phyloP scores from a whole-genome alignment of 2,113 vertebrate genomes.

The Malurus elegans region DNA sequence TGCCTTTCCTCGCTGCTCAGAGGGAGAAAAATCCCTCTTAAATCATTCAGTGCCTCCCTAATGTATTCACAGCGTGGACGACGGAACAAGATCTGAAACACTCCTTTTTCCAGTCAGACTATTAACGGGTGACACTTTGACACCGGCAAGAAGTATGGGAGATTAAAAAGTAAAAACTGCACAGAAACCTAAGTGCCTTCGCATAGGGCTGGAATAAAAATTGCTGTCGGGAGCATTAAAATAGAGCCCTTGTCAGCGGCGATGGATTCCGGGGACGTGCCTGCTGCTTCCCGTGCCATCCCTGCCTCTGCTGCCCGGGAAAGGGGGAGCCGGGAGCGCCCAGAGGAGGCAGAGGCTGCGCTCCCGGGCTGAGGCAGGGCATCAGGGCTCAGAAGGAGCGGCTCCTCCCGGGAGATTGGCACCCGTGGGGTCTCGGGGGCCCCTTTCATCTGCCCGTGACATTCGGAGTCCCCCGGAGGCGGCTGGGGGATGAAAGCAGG shows the following conservation, averaged over 20 bases:
- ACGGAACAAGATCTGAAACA: constrained; percentile 45
- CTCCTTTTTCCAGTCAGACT: constrained; percentile 38
- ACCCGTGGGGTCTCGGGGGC: neutral
- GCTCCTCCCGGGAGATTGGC: neutral
- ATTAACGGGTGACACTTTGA: constrained; percentile 55
- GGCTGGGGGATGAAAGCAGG: constrained; percentile 43
- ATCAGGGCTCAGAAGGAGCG: neutral
- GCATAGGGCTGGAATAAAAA: constrained; percentile 25
- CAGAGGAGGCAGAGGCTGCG: neutral
- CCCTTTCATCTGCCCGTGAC: neutral
- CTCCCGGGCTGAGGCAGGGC: neutral
- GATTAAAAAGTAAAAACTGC: constrained; percentile 61
- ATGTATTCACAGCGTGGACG: constrained; percentile 33
- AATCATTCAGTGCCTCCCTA: constrained; percentile 44
- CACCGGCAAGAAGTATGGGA: constrained; percentile 50
- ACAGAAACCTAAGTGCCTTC: constrained; percentile 46
- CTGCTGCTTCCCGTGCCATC: neutral
- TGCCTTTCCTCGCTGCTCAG: neutral
- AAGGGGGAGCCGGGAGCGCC: neutral
- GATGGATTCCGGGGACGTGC: neutral
- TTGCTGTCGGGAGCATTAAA: constrained; percentile 44
- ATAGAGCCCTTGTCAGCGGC: constrained; percentile 21
- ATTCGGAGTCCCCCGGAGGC: constrained; percentile 30
- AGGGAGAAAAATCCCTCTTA: constrained; percentile 36
- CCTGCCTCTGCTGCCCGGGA: neutral